phyloP scores from a whole-genome alignment of 1,140 invertebrate genomes.

The Amphibalanus amphitrite region DNA sequence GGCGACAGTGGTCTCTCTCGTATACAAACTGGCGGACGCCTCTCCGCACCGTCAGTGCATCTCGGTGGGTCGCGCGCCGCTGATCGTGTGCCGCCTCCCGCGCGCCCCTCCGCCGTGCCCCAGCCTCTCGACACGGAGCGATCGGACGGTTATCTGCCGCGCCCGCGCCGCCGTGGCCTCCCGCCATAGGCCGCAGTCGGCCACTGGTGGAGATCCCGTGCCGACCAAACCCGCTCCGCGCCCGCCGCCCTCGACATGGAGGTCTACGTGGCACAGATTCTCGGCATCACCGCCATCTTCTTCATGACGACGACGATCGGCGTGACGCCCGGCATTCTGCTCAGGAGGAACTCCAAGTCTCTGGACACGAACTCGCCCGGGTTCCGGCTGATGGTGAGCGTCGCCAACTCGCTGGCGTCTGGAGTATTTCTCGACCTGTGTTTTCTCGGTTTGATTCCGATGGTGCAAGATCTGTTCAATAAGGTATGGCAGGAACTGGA shows the following conservation, averaged over 20 bases:
- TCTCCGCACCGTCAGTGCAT: too few species aligned
- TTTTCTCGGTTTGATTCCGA: background rate
- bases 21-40: too few species aligned
- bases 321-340: background rate
- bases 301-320: background rate
- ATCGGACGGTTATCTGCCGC: too few species aligned
- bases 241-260: background rate
- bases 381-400: background rate
- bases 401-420: background rate
- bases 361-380: background rate
- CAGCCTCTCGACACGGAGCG: too few species aligned
- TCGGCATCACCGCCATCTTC: background rate
- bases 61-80: too few species aligned
- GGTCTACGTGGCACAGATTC: background rate
- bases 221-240: too few species aligned
- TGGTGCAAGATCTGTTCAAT: background rate
- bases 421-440: background rate
- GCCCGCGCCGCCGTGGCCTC: too few species aligned
- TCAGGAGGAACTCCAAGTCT: background rate
- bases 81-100: constrained; percentile 8
- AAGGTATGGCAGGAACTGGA: background rate
- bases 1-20: too few species aligned
- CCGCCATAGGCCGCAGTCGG: too few species aligned
- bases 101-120: constrained; percentile 8
- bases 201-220: too few species aligned